Evolutionary conservation across 2,888 invertebrate genomes (phyloP).

Genomic region (Lasioglossum vierecki): DNA sequence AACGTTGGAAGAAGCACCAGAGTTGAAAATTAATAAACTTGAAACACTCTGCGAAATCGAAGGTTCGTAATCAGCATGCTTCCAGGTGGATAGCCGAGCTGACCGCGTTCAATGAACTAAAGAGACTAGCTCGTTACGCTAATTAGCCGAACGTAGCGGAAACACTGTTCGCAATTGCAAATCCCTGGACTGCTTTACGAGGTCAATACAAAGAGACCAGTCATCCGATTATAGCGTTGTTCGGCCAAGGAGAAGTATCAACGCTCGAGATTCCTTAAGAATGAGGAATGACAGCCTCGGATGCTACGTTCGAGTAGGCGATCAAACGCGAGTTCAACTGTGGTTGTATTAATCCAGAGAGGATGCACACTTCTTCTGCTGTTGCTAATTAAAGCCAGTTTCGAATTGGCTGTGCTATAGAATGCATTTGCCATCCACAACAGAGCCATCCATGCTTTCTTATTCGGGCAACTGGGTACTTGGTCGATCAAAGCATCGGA

Average conservation of each 20-base stretch:
- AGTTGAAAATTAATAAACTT: neutral
- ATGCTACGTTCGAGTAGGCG: conserved; percentile 45
- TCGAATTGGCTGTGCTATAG: conserved; percentile 61
- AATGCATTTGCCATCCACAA: conserved; percentile 38
- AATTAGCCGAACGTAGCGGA: neutral
- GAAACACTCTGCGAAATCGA: neutral
- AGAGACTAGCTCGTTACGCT: neutral
- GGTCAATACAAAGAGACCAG: conserved; percentile 16
- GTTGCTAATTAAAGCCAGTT: conserved; percentile 65
- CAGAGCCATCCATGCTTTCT: conserved; percentile 24
- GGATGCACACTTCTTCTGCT: conserved; percentile 56
- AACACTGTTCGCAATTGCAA: neutral
- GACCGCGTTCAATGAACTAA: neutral
- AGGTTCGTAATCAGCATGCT: neutral
- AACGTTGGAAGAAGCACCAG: neutral
- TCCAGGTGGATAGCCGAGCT: neutral
- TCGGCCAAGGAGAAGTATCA: conserved; percentile 42
- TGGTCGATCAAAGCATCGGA: conserved; percentile 57
- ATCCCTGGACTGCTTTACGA: neutral
- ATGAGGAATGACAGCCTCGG: conserved; percentile 10
- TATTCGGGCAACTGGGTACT: conserved; percentile 51
- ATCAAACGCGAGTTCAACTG: conserved; percentile 39
- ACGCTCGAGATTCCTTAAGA: conserved; percentile 34
- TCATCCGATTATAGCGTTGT: conserved; percentile 30
- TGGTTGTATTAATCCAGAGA: conserved; percentile 46